phyloP scores from a whole-genome alignment of 2,797 vertebrate genomes.

The Stomatorhinus walkeri region DNA sequence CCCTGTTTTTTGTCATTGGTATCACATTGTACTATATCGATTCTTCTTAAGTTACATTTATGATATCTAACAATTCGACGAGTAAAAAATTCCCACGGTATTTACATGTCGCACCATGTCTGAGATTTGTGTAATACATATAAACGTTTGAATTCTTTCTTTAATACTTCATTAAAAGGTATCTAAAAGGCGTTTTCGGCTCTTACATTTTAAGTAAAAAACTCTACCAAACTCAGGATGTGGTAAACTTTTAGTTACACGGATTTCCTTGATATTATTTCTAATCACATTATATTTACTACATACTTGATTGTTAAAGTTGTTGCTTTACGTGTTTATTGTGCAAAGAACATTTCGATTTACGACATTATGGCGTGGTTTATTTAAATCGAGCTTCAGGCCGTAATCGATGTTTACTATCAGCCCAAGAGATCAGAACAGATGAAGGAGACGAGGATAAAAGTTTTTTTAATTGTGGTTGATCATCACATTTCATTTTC shows the following conservation, averaged over 20 bases:
- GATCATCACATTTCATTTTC: neutral
- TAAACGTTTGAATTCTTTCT: neutral
- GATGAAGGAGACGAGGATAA: neutral
- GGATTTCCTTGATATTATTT: neutral
- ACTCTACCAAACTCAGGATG: neutral
- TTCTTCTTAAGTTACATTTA: neutral
- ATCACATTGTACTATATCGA: neutral
- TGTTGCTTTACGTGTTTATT: neutral
- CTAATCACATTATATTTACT: neutral
- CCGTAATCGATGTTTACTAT: neutral
- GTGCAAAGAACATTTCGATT: neutral
- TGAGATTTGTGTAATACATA: neutral
- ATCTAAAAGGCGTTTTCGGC: neutral
- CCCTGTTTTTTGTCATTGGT: neutral
- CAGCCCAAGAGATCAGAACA: neutral
- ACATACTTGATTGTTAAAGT: neutral
- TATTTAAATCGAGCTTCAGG: neutral
- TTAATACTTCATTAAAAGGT: neutral
- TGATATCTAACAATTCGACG: neutral
- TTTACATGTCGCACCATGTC: neutral
- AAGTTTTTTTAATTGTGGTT: neutral
- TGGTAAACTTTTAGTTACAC: neutral
- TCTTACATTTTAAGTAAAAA: neutral
- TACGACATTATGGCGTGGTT: neutral
- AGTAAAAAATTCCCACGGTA: neutral